Base-by-base conservation (phyloP, 2,797 vertebrate genomes). In the Tarsius wallacei region DNA sequence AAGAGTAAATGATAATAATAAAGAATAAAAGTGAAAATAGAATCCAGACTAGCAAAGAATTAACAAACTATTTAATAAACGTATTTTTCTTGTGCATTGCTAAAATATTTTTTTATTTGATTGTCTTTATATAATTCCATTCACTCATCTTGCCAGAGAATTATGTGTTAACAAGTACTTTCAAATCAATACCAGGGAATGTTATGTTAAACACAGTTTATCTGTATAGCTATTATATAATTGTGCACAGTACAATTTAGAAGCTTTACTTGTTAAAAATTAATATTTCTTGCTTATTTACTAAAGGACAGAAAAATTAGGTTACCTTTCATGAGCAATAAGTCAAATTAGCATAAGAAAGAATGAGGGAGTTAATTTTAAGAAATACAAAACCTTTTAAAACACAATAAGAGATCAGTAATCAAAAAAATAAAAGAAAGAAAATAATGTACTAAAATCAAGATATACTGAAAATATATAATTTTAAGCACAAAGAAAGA, bases 381-480 rank as follows among this genome's bases (percentile, higher is more conserved):
- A 96, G 31, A 90, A 87, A 26, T 91, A 53, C n/a, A 57, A 15
- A 97, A 90, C 97, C 33, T 90, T 73, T 42, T 96, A 64, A 33
- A 95, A 61, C 0, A 2, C 76, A 97, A 97, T 97, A 97, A 5
- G 51, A 95, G 93, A 96, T 80, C 5, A 77, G 49, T 94, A 94
- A 96, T 82, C 53, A 97, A 96, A 66, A 95, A 57, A 64, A 66
- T 74, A 95, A 80, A 70, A 42, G 64, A 87, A 96, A 90, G 66
- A 91, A 97, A 97, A 80, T 97, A 96, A 59, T 96, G 2, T 47
- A 96, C 94, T 97, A 97, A 98, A 98, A 95, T 97, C 80, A 97
- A 98, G 87, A 96, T 89, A 97, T 81, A 91, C 31, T 90, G 97
- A 59, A 97, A 96, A 94, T 91, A 66, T 80, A 87, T 22, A 36